Base-by-base conservation (phyloP, 1,140 invertebrate species). In the Dinoponera quadriceps region DNA sequence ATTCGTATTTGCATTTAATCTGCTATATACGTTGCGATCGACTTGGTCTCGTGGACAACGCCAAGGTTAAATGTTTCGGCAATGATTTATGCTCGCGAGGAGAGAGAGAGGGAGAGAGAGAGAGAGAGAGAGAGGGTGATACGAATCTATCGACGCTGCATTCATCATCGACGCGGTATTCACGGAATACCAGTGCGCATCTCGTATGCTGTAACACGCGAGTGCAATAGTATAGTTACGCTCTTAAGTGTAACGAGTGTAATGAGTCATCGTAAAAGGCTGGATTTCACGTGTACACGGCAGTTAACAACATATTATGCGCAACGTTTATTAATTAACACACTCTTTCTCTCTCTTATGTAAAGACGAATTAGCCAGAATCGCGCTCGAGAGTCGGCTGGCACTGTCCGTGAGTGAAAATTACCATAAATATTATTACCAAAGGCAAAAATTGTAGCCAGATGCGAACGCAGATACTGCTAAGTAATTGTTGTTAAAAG, bases 51-150 rank as follows among this genome's bases (percentile, higher is more conserved):
- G 27, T 60, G 25, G 60, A 55, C n/a, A 57, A 66, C 65, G 49
- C 83, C 62, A 87, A 81, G 66, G 89, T 90, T 90, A 88, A 90
- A 90, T 90, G 89, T 90, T 78, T 90, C 89, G 89, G 89, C 89
- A 90, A 90, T 90, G 89, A 90, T 90, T 90, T 90, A 90, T 73
- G 78, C 84, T 55, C 66, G 74, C 69, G 77, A 63, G 85, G 72
- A 86, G 65, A 82, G 81, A 82, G 75, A 87, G 81, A 83, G 83
- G n/a, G n/a, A n/a, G n/a, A n/a, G n/a, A n/a, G n/a, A n/a, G n/a
- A n/a, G n/a, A n/a, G n/a, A n/a, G 72, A 86, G 65, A 82, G 81
- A 82, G 75, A 87, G 81, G 85, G 83, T 85, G 89, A 90, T 90
- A 88, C 65, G 51, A 78, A 88, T 89, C 82, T 89, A 77, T 88